A percentile compares a stretch with the other conserved stretches of the same genome.
Evolutionary conservation across 2,888 invertebrate species (phyloP).

Genomic region (Perithous albicinctus): DNA sequence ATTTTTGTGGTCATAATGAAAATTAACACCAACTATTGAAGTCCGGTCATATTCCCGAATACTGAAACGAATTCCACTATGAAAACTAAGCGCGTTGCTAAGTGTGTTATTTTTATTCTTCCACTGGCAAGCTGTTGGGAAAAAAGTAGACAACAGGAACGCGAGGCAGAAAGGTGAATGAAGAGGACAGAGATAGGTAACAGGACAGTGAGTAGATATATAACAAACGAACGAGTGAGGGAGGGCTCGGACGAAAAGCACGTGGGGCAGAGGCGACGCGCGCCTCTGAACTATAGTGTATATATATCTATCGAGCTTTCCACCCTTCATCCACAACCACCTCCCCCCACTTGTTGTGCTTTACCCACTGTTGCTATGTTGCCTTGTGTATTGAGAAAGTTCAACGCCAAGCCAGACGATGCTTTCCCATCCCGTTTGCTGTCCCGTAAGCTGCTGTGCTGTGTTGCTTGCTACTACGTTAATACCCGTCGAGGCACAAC

Average conservation of each 20-base stretch:
- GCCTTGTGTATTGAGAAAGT: constrained; percentile 84
- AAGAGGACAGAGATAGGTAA: constrained; percentile 39
- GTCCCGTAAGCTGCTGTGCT: constrained; percentile 62
- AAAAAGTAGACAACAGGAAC: constrained; percentile 65
- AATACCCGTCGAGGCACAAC: constrained; percentile 70
- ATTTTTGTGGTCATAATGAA: too few species aligned
- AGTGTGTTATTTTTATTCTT: too few species aligned
- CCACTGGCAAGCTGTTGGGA: constrained; percentile 1
- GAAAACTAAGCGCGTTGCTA: too few species aligned
- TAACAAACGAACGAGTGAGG: constrained; percentile 67
- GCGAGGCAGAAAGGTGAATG: constrained; percentile 44
- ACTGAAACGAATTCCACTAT: too few species aligned
- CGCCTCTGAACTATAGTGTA: constrained; percentile 79
- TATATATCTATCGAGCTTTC: constrained; percentile 82
- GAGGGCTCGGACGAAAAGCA: constrained; percentile 76
- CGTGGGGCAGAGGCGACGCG: constrained; percentile 82
- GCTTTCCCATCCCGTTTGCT: constrained; percentile 76
- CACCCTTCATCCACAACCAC: constrained; percentile 74
- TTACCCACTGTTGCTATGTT: constrained; percentile 83
- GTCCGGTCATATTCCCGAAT: too few species aligned
- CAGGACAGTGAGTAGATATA: constrained; percentile 35
- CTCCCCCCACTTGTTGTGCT: constrained; percentile 84
- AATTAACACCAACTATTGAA: too few species aligned
- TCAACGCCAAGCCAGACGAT: constrained; percentile 85
- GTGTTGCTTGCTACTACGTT: constrained; percentile 61